A percentile compares a stretch with the other conserved stretches of the same genome.
Evolutionary conservation across 2,888 invertebrate genomes (phyloP).

Genomic region (Heterodera filipjevi): DNA sequence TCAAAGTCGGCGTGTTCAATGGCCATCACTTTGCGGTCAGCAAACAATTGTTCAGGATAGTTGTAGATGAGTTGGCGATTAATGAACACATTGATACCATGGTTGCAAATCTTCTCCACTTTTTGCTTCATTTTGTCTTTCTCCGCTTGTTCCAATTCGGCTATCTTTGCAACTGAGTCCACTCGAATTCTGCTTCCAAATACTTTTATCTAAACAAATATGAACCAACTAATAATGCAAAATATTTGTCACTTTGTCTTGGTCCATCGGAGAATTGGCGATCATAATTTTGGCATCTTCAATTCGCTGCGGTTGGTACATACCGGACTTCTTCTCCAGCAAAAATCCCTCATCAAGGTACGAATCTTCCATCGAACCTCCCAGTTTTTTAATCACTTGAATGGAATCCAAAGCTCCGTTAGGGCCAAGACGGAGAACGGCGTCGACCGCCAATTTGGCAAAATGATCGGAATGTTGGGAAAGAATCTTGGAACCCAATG

Average conservation of each 20-base stretch:
- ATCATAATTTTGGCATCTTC: constrained; percentile 95
- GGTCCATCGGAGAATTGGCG: constrained; percentile 99
- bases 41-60: constrained; percentile 98
- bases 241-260: constrained; percentile 80
- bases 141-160: constrained; percentile 93
- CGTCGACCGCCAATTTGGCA: constrained; percentile 90
- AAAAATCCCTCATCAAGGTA: constrained; percentile 90
- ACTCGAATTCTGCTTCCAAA: constrained; percentile 86
- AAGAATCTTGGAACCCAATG: constrained; percentile 94
- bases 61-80: constrained; percentile 99
- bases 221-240: background rate
- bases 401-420: constrained; percentile 93
- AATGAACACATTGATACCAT: constrained; percentile 95
- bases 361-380: constrained; percentile 88
- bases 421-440: constrained; percentile 89
- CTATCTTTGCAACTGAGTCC: constrained; percentile 77
- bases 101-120: constrained; percentile 87
- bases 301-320: constrained; percentile 92
- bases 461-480: constrained; percentile 96
- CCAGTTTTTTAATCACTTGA: constrained; percentile 95
- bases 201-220: constrained; percentile 68
- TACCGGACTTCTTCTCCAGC: constrained; percentile 92
- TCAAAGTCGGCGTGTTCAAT: constrained; percentile 99
- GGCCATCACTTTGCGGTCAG: constrained; percentile 88
- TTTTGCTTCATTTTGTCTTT: constrained; percentile 99